These are phyloP conservation scores for Apteryx owenii DNA, from an alignment of 2,113 vertebrate genomes.

Conservation along the genomic window DNA sequence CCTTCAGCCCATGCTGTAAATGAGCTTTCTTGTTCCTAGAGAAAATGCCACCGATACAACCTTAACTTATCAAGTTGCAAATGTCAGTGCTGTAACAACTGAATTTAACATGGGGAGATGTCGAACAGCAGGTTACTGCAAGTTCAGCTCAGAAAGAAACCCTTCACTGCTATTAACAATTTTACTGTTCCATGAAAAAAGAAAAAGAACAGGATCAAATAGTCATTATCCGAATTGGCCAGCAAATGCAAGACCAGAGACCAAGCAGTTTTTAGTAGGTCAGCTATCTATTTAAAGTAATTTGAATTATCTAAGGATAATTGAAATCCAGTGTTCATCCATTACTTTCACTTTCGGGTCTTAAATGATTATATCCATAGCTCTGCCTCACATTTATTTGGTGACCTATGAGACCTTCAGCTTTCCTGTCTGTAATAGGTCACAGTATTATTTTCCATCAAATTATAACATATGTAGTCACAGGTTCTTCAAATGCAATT, in stretches of 20 bases:
- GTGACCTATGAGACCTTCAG: slow-evolving; percentile 20
- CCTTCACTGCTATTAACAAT: background rate
- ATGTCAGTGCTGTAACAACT: background rate
- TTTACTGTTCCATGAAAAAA: background rate
- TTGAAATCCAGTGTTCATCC: slow-evolving; percentile 64
- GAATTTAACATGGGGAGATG: background rate
- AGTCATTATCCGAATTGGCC: slow-evolving; percentile 41
- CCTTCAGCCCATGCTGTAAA: background rate
- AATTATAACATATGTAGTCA: background rate
- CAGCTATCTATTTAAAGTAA: slow-evolving; percentile 69
- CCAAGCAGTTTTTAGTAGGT: slow-evolving; percentile 52
- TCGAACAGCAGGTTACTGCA: background rate
- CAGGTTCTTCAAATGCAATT: slow-evolving; percentile 19
- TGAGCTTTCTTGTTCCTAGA: background rate
- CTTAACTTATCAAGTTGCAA: background rate
- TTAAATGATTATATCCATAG: slow-evolving; percentile 52
- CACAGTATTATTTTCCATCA: slow-evolving; percentile 38
- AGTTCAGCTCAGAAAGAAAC: background rate
- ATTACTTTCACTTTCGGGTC: slow-evolving; percentile 13
- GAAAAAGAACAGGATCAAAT: slow-evolving; percentile 15
- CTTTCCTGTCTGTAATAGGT: slow-evolving; percentile 15
- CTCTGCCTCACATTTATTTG: slow-evolving; percentile 36
- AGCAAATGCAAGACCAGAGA: slow-evolving; percentile 1
- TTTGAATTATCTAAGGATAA: slow-evolving; percentile 71
- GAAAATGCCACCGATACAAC: background rate